These are phyloP conservation scores for Trichopoda pennipes DNA, from an alignment of 2,888 invertebrate genomes.

Conservation along the genomic window DNA sequence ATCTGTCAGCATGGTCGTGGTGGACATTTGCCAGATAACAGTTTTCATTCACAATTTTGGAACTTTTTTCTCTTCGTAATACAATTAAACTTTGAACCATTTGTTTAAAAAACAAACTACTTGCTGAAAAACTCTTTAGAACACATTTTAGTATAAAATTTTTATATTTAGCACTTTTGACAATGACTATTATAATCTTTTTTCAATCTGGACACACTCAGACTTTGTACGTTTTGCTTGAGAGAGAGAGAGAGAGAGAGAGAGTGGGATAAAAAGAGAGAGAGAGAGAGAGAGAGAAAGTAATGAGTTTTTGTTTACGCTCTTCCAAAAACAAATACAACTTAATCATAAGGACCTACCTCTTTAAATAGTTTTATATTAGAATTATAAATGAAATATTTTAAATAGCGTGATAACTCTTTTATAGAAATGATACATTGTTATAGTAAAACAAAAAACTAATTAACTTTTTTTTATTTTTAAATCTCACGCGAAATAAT, in stretches of 20 bases:
- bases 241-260: background rate
- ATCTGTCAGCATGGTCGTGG: no score
- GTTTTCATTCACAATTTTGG: no score
- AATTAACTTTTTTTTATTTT: slow-evolving; percentile 23
- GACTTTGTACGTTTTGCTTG: no score
- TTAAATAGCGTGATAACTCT: slow-evolving; percentile 38
- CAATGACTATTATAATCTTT: no score
- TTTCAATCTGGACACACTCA: no score
- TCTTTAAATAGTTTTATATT: slow-evolving; percentile 14
- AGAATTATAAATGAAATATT: slow-evolving; percentile 22
- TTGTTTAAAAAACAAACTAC: no score
- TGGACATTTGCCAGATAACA: no score
- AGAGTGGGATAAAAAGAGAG: background rate
- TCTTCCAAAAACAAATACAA: background rate
- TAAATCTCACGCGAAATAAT: slow-evolving; percentile 40
- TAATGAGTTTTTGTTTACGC: background rate
- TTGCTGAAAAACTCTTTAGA: no score
- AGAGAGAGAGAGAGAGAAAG: background rate
- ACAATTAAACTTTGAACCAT: no score
- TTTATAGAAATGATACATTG: slow-evolving; percentile 8
- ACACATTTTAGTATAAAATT: no score
- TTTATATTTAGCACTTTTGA: no score
- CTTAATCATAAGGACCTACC: background rate
- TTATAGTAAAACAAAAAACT: slow-evolving; percentile 13
- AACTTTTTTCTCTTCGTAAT: no score